Base-by-base conservation (phyloP, 2,113 vertebrate genomes). In the Salvelinus sp. region DNA sequence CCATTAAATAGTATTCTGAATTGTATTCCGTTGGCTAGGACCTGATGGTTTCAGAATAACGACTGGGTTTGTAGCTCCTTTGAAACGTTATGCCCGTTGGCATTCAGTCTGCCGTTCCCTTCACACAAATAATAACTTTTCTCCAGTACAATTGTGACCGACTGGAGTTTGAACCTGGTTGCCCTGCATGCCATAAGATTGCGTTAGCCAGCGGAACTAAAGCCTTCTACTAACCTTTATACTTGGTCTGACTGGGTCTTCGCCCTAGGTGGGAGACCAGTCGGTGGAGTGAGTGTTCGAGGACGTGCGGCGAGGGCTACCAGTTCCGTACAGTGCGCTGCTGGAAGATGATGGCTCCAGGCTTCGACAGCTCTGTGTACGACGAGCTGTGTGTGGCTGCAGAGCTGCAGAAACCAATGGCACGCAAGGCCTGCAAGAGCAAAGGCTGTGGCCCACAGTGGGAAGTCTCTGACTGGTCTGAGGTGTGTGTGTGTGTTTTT, bases 291-390 rank as follows among this genome's bases (percentile, higher is more conserved):
- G 95, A 95, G 63, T 97, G 96, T 83, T 96, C 96, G 0, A 91
- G 95, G 4, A 96, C 95, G 14, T 97, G 96, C 1, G 92, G 94
- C 0, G 95, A 96, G 78, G 96, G 96, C 2, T 90, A 91, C 73
- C 96, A 97, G 87, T 95, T 93, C 75, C 93, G 96, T 18, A 95
- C 94, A 0, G 95, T 96, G 78, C 95, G 96, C 74, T 97, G 96
- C 89, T 97, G 96, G 96, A 96, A 94, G 88, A 97, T 97, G 95
- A 86, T 97, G 85, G 95, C 95, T 0, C 95, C 94, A 0, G 96
- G 96, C 2, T 94, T 97, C 0, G 96, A 97, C 91, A 97, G 96
- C 79, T 96, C 96, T 0, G 95, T 95, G 69, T 97, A 97, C 0
- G 93, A 96, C 0, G 93, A 95, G 2, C 88, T 96, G 75, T 97